Percentiles rank a stretch among this genome's conserved stretches.
Evolutionary conservation across 2,113 vertebrate genomes (phyloP).

Genomic region (Scophthalmus maximus): DNA sequence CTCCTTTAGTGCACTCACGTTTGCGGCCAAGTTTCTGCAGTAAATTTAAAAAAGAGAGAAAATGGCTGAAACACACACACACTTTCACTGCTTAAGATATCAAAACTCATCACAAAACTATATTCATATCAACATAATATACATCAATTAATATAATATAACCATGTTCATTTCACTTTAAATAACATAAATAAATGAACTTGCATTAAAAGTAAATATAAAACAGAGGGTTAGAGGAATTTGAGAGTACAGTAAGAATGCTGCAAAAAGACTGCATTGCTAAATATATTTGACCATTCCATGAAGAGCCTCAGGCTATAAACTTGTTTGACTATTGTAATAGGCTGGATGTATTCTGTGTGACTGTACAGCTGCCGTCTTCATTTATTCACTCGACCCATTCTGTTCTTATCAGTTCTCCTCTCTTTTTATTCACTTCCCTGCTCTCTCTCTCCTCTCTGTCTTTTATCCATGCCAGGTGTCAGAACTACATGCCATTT

Average conservation of each 20-base stretch:
- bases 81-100: not conserved
- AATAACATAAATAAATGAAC: not conserved
- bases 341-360: constrained; percentile 20
- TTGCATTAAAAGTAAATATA: not conserved
- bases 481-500: constrained; percentile 36
- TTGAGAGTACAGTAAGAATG: not conserved
- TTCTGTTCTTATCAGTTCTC: constrained; percentile 53
- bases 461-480: constrained; percentile 34
- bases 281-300: constrained; percentile 49
- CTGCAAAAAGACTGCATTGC: not conserved
- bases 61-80: not conserved
- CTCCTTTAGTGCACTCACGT: too few relatives aligned
- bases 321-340: constrained; percentile 49
- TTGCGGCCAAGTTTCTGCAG: too few relatives aligned
- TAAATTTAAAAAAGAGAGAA: too few relatives aligned
- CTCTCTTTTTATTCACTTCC: constrained; percentile 52
- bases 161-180: not conserved
- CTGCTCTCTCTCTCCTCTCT: constrained; percentile 9
- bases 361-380: constrained; percentile 40
- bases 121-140: too few relatives aligned
- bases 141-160: too few relatives aligned
- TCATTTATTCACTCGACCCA: constrained; percentile 59
- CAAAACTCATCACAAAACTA: not conserved
- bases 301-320: constrained; percentile 30
- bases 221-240: not conserved